These are phyloP conservation scores for Macroglossus sobrinus DNA, from an alignment of 2,113 vertebrate genomes.

Conservation along the genomic window DNA sequence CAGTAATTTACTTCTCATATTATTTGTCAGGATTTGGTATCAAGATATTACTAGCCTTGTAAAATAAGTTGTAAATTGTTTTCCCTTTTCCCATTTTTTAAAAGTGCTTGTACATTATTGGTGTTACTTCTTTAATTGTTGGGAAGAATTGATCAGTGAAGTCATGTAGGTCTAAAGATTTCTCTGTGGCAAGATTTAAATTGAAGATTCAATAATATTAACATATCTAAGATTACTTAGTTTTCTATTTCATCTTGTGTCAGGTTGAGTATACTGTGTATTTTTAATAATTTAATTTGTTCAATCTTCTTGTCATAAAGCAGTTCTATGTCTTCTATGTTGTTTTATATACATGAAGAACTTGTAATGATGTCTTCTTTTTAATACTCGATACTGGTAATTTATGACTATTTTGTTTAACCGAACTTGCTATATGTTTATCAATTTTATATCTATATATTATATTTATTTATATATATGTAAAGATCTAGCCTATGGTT, in stretches of 20 bases:
- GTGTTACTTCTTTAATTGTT: background rate
- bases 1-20: background rate
- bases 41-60: background rate
- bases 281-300: background rate
- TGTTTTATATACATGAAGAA: background rate
- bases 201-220: background rate
- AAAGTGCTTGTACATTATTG: background rate
- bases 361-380: background rate
- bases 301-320: background rate
- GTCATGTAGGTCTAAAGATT: background rate
- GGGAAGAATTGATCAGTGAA: background rate
- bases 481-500: background rate
- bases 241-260: background rate
- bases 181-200: background rate
- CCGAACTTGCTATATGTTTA: background rate
- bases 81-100: background rate
- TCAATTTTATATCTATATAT: background rate
- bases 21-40: background rate
- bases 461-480: too few species aligned
- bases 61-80: background rate
- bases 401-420: background rate
- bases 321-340: background rate
- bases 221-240: background rate
- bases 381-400: background rate
- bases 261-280: background rate